These are phyloP conservation scores for Thera britannica DNA, from an alignment of 2,888 invertebrate genomes.

Conservation along the genomic window DNA sequence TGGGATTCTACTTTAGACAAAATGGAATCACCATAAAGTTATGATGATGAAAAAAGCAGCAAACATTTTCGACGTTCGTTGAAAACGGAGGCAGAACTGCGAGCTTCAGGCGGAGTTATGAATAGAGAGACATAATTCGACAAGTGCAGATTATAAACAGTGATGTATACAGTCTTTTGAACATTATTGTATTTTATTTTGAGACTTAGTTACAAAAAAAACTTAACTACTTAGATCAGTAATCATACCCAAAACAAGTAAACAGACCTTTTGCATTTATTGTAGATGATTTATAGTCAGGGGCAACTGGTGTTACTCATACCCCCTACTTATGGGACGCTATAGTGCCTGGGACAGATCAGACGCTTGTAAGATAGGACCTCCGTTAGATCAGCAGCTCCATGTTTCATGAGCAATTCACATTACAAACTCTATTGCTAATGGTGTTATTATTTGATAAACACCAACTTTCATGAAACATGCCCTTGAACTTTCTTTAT, in stretches of 20 bases:
- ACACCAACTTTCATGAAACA: neutral
- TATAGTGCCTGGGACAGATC: too few relatives aligned
- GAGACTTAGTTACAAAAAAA: conserved; percentile 1
- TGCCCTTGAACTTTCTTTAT: neutral
- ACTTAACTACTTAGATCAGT: neutral
- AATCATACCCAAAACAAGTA: neutral
- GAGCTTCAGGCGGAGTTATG: conserved; percentile 10
- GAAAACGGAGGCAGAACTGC: neutral
- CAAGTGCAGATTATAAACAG: conserved; percentile 11
- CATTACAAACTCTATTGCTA: neutral
- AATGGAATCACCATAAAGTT: neutral
- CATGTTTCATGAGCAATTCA: neutral
- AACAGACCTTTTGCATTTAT: too few relatives aligned
- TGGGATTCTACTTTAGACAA: neutral
- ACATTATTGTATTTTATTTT: conserved; percentile 13
- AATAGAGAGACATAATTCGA: neutral
- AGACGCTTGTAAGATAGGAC: too few relatives aligned
- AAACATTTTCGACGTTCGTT: neutral
- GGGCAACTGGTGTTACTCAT: too few relatives aligned
- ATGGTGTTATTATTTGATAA: neutral
- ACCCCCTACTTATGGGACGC: too few relatives aligned
- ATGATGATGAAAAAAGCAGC: neutral
- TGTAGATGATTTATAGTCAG: too few relatives aligned
- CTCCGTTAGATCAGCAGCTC: neutral
- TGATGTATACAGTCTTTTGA: conserved; percentile 23